Evolutionary conservation across 2,888 invertebrate species (phyloP).

Genomic region (Xestia rhomboidea): DNA sequence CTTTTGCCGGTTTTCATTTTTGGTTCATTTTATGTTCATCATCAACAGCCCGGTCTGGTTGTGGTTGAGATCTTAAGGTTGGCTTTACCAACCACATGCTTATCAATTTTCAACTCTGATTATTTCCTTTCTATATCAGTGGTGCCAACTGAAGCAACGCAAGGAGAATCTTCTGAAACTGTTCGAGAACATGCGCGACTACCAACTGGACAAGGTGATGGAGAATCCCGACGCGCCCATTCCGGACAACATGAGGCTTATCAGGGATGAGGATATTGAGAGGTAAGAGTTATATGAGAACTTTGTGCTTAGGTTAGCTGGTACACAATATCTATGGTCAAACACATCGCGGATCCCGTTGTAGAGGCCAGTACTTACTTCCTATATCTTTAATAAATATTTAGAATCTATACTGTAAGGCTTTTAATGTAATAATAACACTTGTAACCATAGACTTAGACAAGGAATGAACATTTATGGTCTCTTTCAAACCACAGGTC

Average conservation of each 20-base stretch:
- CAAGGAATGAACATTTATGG: background rate
- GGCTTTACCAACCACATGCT: background rate
- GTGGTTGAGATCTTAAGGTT: background rate
- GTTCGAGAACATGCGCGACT: slow-evolving; percentile 97
- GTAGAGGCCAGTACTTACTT: background rate
- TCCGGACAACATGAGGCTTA: slow-evolving; percentile 95
- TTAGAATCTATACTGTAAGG: background rate
- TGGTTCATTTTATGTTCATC: background rate
- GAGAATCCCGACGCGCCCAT: slow-evolving; percentile 95
- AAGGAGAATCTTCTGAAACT: slow-evolving; percentile 95
- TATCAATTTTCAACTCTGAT: background rate
- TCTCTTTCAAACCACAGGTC: background rate
- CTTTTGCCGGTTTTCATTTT: background rate
- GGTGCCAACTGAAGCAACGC: slow-evolving; percentile 96
- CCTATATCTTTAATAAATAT: background rate
- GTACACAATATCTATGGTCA: background rate
- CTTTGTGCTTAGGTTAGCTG: background rate
- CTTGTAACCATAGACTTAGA: background rate
- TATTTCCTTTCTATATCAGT: slow-evolving; percentile 82
- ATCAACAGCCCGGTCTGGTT: background rate
- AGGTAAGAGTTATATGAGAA: slow-evolving; percentile 81
- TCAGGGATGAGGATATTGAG: slow-evolving; percentile 96
- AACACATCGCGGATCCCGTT: background rate
- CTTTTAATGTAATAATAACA: background rate
- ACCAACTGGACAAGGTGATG: slow-evolving; percentile 96